A percentile compares a stretch with the other conserved stretches of the same genome.
Evolutionary conservation across 1,140 invertebrate species (phyloP).

Genomic region (Hestina assimilis): DNA sequence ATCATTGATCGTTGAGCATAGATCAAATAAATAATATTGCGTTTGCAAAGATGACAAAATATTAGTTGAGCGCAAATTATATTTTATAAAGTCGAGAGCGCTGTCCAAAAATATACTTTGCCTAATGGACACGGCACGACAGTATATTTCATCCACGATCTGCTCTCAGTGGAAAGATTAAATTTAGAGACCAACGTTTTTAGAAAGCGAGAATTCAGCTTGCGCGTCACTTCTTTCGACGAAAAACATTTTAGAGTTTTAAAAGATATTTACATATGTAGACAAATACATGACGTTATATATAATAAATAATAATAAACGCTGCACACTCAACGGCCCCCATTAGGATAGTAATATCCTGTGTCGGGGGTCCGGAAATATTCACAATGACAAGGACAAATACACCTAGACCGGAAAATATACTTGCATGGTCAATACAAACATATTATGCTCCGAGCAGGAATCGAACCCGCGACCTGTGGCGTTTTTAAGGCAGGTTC

Average conservation of each 20-base stretch:
- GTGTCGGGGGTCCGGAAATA: no score
- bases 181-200: slow-evolving; percentile 69
- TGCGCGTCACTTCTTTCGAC: slow-evolving; percentile 26
- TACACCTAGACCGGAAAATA: no score
- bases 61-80: slow-evolving; percentile 50
- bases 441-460: no score
- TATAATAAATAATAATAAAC: no score
- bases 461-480: no score
- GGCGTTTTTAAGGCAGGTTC: no score
- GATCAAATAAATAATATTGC: no score
- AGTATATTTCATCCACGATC: slow-evolving; percentile 61
- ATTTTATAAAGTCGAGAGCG: slow-evolving; percentile 48
- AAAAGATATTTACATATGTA: slow-evolving; percentile 11
- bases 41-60: slow-evolving; percentile 28
- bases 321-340: no score
- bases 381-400: no score
- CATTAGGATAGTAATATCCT: no score
- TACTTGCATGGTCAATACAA: no score
- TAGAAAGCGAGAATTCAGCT: slow-evolving; percentile 53
- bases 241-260: slow-evolving; percentile 18
- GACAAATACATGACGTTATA: no score
- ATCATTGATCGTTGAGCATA: neutral
- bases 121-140: slow-evolving; percentile 69
- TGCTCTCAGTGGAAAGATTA: slow-evolving; percentile 60
- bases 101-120: slow-evolving; percentile 69